These are phyloP conservation scores for Drepana falcataria DNA, from an alignment of 2,888 invertebrate species.

Conservation along the genomic window DNA sequence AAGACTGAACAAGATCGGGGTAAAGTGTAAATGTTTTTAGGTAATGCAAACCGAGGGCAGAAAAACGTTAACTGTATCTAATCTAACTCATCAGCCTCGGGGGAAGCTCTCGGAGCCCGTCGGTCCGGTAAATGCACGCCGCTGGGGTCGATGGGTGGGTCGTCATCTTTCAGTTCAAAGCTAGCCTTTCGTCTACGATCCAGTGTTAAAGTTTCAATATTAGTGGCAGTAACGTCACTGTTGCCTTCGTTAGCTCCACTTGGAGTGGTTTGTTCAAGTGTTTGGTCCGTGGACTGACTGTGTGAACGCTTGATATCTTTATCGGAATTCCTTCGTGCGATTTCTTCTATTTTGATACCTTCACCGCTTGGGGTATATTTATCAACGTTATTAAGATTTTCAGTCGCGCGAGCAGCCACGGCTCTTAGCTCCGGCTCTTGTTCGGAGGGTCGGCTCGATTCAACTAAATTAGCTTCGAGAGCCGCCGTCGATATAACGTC, in stretches of 20 bases:
- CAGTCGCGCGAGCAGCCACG: conserved; percentile 15
- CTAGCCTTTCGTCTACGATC: conserved; percentile 60
- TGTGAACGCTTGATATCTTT: conserved; percentile 29
- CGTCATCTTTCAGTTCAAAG: conserved; percentile 26
- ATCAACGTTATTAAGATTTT: conserved; percentile 26
- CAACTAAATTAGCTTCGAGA: conserved; percentile 42
- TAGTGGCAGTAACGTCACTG: conserved; percentile 21
- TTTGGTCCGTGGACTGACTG: conserved; percentile 28
- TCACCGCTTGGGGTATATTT: conserved; percentile 35
- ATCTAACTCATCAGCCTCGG: conserved; percentile 62
- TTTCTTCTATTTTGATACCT: conserved; percentile 57
- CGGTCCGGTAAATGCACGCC: conserved; percentile 19
- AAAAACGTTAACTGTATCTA: conserved; percentile 37
- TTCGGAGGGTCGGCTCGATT: conserved; percentile 37
- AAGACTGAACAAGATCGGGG: conserved; percentile 33
- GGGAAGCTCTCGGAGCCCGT: conserved; percentile 46
- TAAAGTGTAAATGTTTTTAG: conserved; percentile 7
- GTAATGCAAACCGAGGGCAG: conserved; percentile 30
- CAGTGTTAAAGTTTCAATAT: conserved; percentile 42
- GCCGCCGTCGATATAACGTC: conserved; percentile 45
- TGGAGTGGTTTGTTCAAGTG: conserved; percentile 24
- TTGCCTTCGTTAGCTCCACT: conserved; percentile 25
- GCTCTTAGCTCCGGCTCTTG: conserved; percentile 34
- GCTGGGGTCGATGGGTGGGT: conserved; percentile 29
- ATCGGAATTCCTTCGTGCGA: conserved; percentile 45